Evolutionary conservation across 2,113 vertebrate species (phyloP).

Genomic region (Chlamydotis undulata): DNA sequence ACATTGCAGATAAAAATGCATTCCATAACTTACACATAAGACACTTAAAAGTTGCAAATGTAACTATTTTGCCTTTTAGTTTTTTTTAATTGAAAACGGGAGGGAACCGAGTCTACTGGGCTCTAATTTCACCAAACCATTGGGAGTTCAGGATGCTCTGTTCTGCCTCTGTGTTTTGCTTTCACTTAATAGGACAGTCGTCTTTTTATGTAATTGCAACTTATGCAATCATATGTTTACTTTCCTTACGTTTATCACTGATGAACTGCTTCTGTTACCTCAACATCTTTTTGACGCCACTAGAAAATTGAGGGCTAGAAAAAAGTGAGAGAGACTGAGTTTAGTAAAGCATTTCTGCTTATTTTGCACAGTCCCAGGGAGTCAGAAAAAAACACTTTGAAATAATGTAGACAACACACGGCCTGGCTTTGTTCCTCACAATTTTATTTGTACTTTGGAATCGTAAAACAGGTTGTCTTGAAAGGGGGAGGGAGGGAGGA

Average conservation of each 20-base stretch:
- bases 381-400: not conserved
- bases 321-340: not conserved
- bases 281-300: not conserved
- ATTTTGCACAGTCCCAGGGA: not conserved
- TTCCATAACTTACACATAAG: not conserved
- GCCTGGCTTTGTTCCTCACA: not conserved
- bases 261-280: not conserved
- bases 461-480: not conserved
- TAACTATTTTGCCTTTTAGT: not conserved
- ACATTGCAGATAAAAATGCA: not conserved
- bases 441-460: not conserved
- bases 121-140: not conserved
- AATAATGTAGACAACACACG: not conserved
- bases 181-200: not conserved
- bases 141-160: not conserved
- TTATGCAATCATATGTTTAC: slow-evolving; percentile 27
- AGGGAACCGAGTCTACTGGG: not conserved
- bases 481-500: not conserved
- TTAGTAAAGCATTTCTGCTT: not conserved
- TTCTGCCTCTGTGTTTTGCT: not conserved
- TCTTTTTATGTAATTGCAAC: slow-evolving; percentile 24
- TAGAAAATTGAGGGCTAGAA: not conserved
- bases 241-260: not conserved
- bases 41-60: not conserved
- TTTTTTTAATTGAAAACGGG: not conserved